These are phyloP conservation scores for Dicaeum eximium DNA, from an alignment of 2,113 vertebrate genomes.

Conservation along the genomic window DNA sequence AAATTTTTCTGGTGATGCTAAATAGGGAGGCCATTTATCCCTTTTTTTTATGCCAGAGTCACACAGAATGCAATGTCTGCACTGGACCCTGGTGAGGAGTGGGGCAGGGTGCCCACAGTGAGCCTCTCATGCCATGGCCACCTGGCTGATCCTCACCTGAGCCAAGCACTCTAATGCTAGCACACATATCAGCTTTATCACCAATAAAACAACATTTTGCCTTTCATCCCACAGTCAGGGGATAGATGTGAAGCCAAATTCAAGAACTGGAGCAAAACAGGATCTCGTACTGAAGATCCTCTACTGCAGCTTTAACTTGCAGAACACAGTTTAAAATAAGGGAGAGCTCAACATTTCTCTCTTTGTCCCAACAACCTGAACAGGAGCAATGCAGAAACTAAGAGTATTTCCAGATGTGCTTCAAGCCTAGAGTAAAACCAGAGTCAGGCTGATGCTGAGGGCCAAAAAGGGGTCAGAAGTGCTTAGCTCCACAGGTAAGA, in stretches of 20 bases:
- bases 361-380: background rate
- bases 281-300: background rate
- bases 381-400: background rate
- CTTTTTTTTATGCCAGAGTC: background rate
- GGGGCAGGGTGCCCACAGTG: background rate
- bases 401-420: background rate
- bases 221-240: background rate
- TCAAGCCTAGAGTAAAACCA: background rate
- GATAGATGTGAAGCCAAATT: background rate
- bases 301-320: background rate
- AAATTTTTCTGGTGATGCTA: background rate
- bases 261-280: background rate
- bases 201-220: background rate
- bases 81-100: background rate
- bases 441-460: background rate
- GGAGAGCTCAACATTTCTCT: background rate
- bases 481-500: background rate
- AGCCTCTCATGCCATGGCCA: accelerated
- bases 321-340: background rate
- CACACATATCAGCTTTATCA: accelerated
- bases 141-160: background rate
- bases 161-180: background rate
- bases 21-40: background rate
- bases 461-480: background rate
- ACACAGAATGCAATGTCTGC: background rate